phyloP scores from a whole-genome alignment of 1,140 invertebrate species.

The Drosophila ercepeae region DNA sequence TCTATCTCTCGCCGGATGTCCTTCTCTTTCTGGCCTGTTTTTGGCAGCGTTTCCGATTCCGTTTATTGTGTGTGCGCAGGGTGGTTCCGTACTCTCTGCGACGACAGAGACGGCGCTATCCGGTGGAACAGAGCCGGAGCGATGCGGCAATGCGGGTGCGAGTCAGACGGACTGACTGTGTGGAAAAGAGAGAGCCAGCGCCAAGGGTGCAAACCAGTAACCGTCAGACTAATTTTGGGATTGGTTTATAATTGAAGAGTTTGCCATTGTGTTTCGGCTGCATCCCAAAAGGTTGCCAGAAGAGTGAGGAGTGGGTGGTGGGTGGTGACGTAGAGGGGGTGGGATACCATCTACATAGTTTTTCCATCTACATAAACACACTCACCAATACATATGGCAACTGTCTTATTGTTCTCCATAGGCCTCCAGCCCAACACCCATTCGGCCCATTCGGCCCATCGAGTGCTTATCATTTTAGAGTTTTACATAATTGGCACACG shows the following conservation, averaged over 20 bases:
- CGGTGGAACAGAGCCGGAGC: conserved; percentile 14
- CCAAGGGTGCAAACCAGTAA: conserved; percentile 80
- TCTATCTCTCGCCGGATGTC: background rate
- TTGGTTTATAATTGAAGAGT: conserved; percentile 83
- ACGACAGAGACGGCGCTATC: conserved; percentile 18
- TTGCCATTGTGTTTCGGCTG: conserved; percentile 73
- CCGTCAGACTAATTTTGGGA: conserved; percentile 83
- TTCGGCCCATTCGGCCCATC: background rate
- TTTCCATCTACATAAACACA: conserved; percentile 31
- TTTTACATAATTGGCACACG: conserved; percentile 73
- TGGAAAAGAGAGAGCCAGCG: conserved; percentile 22
- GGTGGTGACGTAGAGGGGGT: background rate
- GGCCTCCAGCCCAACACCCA: too few species aligned
- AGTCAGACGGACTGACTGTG: conserved; percentile 17
- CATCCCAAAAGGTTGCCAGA: conserved; percentile 3
- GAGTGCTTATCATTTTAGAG: conserved; percentile 77
- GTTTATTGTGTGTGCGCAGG: conserved; percentile 25
- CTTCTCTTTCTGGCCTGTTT: background rate
- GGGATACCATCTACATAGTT: conserved; percentile 41
- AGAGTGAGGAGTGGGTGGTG: background rate
- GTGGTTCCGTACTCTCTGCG: conserved; percentile 29
- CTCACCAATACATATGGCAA: background rate
- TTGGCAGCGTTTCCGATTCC: conserved; percentile 5
- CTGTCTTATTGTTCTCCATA: conserved; percentile 17
- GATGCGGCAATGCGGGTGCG: conserved; percentile 4